These are phyloP conservation scores for Diabrotica undecimpunctata DNA, from an alignment of 1,140 invertebrate genomes.

Conservation along the genomic window DNA sequence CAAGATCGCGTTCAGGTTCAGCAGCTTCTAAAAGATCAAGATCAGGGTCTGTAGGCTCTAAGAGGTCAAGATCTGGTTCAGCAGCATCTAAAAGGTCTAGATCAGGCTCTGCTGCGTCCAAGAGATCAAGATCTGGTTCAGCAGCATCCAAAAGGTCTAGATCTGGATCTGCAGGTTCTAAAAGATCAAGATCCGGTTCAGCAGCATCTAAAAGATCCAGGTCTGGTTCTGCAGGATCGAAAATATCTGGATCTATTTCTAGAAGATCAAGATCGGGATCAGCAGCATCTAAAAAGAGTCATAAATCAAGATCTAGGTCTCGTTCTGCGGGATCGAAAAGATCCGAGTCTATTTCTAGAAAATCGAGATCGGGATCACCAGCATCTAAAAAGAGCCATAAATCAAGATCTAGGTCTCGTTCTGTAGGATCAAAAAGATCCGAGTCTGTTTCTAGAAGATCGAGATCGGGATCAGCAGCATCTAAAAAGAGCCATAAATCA, in stretches of 20 bases:
- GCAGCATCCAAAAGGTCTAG: conserved; percentile 22
- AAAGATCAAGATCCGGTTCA: conserved; percentile 26
- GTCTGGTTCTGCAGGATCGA: conserved; percentile 21
- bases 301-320: conserved; percentile 23
- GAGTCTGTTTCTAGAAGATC: conserved; percentile 29
- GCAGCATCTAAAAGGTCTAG: conserved; percentile 18
- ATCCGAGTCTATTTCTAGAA: conserved; percentile 36
- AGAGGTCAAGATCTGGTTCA: conserved; percentile 32
- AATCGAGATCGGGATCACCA: conserved; percentile 25
- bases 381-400: conserved; percentile 17
- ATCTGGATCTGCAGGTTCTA: conserved; percentile 23
- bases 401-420: conserved; percentile 24
- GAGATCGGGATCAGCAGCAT: conserved; percentile 31
- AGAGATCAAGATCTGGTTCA: conserved; percentile 39
- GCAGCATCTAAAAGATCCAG: conserved; percentile 26
- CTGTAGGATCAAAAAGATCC: conserved; percentile 22
- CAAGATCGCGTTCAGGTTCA: conserved; percentile 14
- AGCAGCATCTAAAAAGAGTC: conserved; percentile 24
- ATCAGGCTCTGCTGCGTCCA: conserved; percentile 45
- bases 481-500: conserved; percentile 23
- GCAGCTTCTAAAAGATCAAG: conserved; percentile 27
- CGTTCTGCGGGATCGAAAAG: conserved; percentile 27
- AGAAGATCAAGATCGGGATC: conserved; percentile 39
- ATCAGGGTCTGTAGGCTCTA: conserved; percentile 22
- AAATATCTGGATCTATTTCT: conserved; percentile 25